Base-by-base conservation (phyloP, 2,797 vertebrate genomes). In the Acropternis orthonyx region DNA sequence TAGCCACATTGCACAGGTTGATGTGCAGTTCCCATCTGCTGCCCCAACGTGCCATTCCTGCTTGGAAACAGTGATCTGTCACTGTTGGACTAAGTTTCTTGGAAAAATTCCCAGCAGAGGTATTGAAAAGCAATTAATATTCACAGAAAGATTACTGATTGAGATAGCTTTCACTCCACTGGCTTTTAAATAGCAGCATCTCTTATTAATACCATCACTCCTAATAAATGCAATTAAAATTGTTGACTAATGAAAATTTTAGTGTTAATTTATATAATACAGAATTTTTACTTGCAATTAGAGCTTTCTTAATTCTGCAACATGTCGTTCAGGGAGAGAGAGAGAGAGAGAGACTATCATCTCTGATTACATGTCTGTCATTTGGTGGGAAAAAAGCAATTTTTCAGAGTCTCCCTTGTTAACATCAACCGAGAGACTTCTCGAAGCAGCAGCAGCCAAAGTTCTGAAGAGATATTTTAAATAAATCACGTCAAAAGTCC, bases 161-260 rank as follows among this genome's bases (percentile, higher is more conserved):
- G 43, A 88, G 76, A 54, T 84, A 66, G 71, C 71, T 96, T 93
- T 84, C 79, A 39, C 49, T 65, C 54, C 79, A 32, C 65, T 2
- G 7, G 41, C 79, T 93, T 95, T 89, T 92, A 85, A 92, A 88
- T 51, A 88, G 68, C 72, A 95, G 16, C 65, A 74, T 68, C 75
- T 88, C 75, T 93, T 88, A 51, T 80, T 92, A 89, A 94, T 77
- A 49, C 41, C 82, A 88, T 93, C 85, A 34, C 41, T 88, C 58
- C 46, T 93, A 83, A 93, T 92, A 88, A 87, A 83, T 36, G 73
- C 46, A 68, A 58, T 88, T 93, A 83, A 71, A 84, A 65, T 51
- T 77, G 88, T 89, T 88, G 94, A 72, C 75, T 91, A 88, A 96
- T 93, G 68, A 85, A 80, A 88, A 93, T 89, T 88, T 93, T 94